phyloP scores from a whole-genome alignment of 2,888 invertebrate species.

The Dimorphilus gyrociliatus region DNA sequence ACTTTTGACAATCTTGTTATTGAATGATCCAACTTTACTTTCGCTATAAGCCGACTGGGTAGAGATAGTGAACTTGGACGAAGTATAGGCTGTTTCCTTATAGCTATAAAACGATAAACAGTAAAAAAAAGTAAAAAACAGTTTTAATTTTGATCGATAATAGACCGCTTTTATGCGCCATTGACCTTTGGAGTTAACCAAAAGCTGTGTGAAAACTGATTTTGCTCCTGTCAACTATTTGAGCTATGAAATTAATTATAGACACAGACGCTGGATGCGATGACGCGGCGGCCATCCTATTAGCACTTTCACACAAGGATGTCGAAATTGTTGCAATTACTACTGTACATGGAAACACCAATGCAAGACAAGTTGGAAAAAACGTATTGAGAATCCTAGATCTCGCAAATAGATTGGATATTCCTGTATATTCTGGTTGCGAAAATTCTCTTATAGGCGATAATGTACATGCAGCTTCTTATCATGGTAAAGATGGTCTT shows the following conservation, averaged over 20 bases:
- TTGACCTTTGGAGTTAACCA: too few relatives aligned
- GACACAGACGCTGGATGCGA: conserved; percentile 35
- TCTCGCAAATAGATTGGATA: conserved; percentile 16
- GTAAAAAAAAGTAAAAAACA: too few relatives aligned
- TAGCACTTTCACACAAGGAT: conserved; percentile 27
- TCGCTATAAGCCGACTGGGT: too few relatives aligned
- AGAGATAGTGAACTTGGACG: too few relatives aligned
- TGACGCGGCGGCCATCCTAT: conserved; percentile 32
- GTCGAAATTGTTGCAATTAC: conserved; percentile 51
- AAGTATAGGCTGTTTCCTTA: too few relatives aligned
- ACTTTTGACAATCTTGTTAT: too few relatives aligned
- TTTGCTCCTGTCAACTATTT: too few relatives aligned
- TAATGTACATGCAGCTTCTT: conserved; percentile 4
- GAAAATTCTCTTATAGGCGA: conserved; percentile 24
- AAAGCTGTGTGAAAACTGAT: too few relatives aligned
- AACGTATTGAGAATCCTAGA: conserved; percentile 22
- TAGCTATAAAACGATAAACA: too few relatives aligned
- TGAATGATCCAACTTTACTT: too few relatives aligned
- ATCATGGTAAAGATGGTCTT: conserved; percentile 5
- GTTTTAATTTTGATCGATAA: too few relatives aligned
- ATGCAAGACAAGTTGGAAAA: conserved; percentile 13
- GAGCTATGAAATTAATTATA: conserved; percentile 21
- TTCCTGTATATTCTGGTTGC: conserved; percentile 41
- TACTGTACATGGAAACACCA: conserved; percentile 41
- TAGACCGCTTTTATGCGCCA: too few relatives aligned